Evolutionary conservation across 2,888 invertebrate genomes (phyloP), one percentile per base, ranked within the genome.

Genomic region (Lingula anatina): DNA sequence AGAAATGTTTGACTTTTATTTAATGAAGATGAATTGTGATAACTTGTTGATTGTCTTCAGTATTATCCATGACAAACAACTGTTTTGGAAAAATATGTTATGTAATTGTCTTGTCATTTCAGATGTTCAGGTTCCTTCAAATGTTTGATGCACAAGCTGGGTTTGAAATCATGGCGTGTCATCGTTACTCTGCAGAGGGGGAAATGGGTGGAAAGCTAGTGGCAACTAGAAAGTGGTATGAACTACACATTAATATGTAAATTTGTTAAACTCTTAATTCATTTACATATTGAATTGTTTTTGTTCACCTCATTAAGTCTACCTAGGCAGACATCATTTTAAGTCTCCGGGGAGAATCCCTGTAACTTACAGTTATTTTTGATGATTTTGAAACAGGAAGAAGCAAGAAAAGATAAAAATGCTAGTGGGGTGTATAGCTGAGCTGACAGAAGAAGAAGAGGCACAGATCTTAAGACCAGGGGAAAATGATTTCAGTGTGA

Each of bases 401-500:
- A 95, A 94, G 76, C 89, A 94, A 79, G 96, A 97, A 61, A 90
- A 93, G 78, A 96, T 99, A 64, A 88, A 90, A 70, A 89, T 89
- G 76, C 82, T 99, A 56, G 93, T 97, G 57, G 99, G 99, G 27
- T 97, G 97, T 76, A 96, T 99, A 68, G 96, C 96, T 27, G 96
- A 96, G 78, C 82, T 99, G 70, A 89, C 89, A 20, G 89, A 90
- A 76, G 87, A 90, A 66, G 97, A 99, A 76, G 99, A 99, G 78
- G 84, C 86, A 35, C 87, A 90, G 61, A 80, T 97, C 38, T 80
- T 99, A 50, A 89, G 90, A 76, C 86, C 90, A 26, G 97, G 96
- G 21, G 90, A 93, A 79, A 99, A 99, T 82, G 99, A 99, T 77
- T 99, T 99, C 80, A 96, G 95, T 50, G 96, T 99, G 36, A 99